phyloP scores from a whole-genome alignment of 2,797 vertebrate species.

The Trichosurus vulpecula region DNA sequence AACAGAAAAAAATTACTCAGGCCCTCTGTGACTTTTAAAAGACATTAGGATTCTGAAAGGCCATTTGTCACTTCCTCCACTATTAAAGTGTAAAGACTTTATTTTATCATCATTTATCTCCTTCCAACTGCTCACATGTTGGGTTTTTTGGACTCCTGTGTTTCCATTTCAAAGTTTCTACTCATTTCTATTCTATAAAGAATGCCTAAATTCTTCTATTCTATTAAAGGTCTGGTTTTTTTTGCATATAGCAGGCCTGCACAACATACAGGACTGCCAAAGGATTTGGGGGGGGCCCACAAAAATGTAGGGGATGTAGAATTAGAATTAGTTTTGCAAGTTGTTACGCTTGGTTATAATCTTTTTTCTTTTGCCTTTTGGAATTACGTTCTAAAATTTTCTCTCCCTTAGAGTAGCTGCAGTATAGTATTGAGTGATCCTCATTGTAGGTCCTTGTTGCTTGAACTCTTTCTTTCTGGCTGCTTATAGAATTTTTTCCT shows the following conservation, averaged over 20 bases:
- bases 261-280: too few relatives aligned
- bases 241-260: background rate
- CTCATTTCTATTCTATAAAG: background rate
- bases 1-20: background rate
- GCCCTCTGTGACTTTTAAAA: background rate
- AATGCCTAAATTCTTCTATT: background rate
- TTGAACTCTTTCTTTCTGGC: background rate
- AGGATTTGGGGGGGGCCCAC: too few relatives aligned
- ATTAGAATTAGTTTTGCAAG: background rate
- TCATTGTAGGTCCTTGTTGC: background rate
- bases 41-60: background rate
- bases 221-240: background rate
- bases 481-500: background rate
- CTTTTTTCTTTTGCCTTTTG: background rate
- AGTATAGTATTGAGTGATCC: background rate
- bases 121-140: background rate
- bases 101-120: background rate
- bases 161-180: background rate
- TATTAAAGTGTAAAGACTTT: background rate
- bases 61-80: background rate
- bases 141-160: background rate
- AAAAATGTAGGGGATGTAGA: too few relatives aligned
- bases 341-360: background rate
- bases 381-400: background rate
- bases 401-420: background rate